phyloP scores from a whole-genome alignment of 2,888 invertebrate species.

The Papilio protenor region DNA sequence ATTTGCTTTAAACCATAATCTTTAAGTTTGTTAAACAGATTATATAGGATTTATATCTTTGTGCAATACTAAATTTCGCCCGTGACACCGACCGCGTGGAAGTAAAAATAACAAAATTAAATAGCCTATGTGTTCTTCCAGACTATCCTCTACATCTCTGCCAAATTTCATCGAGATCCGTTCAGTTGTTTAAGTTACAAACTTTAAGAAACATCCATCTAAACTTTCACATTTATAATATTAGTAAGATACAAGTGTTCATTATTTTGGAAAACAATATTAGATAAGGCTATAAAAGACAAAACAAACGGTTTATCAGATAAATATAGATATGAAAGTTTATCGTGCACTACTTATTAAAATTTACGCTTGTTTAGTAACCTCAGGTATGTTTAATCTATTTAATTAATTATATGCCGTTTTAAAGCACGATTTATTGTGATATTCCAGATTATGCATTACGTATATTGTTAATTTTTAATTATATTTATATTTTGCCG shows the following conservation, averaged over 20 bases:
- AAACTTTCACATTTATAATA: too few species aligned
- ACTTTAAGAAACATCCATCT: too few species aligned
- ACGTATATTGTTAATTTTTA: too few species aligned
- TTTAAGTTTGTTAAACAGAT: background rate
- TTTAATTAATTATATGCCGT: background rate
- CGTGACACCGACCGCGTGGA: too few species aligned
- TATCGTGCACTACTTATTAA: slow-evolving; percentile 7
- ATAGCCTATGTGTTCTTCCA: too few species aligned
- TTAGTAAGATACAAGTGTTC: background rate
- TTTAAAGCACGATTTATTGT: background rate
- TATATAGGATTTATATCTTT: background rate
- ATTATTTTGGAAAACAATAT: slow-evolving; percentile 13
- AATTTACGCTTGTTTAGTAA: background rate
- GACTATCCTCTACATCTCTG: too few species aligned
- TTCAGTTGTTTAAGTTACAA: too few species aligned
- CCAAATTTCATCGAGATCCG: too few species aligned
- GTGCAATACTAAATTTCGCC: background rate
- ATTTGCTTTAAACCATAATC: background rate
- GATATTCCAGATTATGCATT: background rate
- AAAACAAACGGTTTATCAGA: slow-evolving; percentile 20
- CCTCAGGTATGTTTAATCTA: background rate
- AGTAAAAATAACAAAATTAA: too few species aligned
- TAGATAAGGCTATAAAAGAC: slow-evolving; percentile 4
- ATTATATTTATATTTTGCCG: too few species aligned
- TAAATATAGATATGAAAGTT: background rate